A percentile compares a stretch with the other conserved stretches of the same genome.
Evolutionary conservation across 2,113 vertebrate species (phyloP).

Genomic region (Steatornis caripensis): DNA sequence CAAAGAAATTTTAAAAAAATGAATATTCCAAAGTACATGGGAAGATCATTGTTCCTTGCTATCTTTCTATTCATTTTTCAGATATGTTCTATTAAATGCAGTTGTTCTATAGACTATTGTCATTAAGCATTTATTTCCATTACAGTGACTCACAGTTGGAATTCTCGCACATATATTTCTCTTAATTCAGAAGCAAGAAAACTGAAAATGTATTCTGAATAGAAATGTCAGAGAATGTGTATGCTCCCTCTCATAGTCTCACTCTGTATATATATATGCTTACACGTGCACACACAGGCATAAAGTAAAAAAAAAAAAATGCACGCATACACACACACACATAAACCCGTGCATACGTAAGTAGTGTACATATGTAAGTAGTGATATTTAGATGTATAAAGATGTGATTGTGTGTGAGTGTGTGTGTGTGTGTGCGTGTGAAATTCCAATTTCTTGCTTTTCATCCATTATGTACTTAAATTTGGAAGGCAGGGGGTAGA

Average conservation of each 20-base stretch:
- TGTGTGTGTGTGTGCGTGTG: rapidly evolving
- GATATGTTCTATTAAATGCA: not conserved
- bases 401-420: rapidly evolving
- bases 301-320: not conserved
- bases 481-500: not conserved
- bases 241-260: not conserved
- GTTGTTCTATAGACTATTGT: not conserved
- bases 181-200: slow-evolving; percentile 1
- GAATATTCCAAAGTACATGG: not conserved
- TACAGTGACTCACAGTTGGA: not conserved
- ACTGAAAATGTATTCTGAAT: not conserved
- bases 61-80: not conserved
- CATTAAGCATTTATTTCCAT: not conserved
- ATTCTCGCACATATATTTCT: not conserved
- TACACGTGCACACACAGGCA: not conserved
- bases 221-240: not conserved
- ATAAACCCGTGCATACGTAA: not conserved
- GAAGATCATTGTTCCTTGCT: not conserved
- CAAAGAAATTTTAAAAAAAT: not conserved
- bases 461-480: not conserved
- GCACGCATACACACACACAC: rapidly evolving
- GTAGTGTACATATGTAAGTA: not conserved
- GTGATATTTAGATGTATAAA: not conserved
- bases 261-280: not conserved
- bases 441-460: not conserved